Base-by-base conservation (phyloP, 2,888 invertebrate genomes). In the Drosophila nigritarsus region DNA sequence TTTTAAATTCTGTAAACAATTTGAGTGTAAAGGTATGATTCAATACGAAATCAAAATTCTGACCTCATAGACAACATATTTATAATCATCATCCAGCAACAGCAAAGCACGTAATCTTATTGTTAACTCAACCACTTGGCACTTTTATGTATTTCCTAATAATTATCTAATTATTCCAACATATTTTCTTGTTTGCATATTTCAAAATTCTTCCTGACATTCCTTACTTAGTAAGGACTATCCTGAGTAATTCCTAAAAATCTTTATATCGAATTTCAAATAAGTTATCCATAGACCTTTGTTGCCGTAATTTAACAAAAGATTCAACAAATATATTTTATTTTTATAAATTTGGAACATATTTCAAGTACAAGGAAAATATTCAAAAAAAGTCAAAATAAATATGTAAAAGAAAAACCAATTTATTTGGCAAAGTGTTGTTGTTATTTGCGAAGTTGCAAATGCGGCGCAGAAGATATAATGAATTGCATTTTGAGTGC, bases 401-500 rank as follows among this genome's bases (percentile, higher is more conserved):
- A 49, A 68, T 77, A 67, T 45, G 49, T 45, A 51, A 77, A 76
- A 74, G 38, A 62, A 77, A 79, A 77, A 66, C 61, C 38, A 70
- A 71, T 49, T 51, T 49, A 53, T 65, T 51, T 27, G 50, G 53
- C 40, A 54, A n/a, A 36, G 20, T 45, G 32, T n/a, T 50, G 55
- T 42, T 40, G 50, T 36, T 45, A 15, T 34, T 68, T 55, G 66
- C 7, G 9, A 32, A 29, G 15, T 36, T 9, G 38, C 15, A 59
- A 55, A 64, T 49, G 30, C 20, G 24, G 13, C 8, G 18, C 27
- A 65, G 13, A 30, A 42, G 20, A 38, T 11, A 49, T 55, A 20
- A 42, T 53, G 66, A 77, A 67, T 62, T 77, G 73, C 77, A 75
- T 75, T 71, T 73, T 66, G 56, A 73, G 61, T 66, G 73, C 38